Conservation (phyloP, 2,113 vertebrate genomes). For the Macquaria ambigua region DNA sequence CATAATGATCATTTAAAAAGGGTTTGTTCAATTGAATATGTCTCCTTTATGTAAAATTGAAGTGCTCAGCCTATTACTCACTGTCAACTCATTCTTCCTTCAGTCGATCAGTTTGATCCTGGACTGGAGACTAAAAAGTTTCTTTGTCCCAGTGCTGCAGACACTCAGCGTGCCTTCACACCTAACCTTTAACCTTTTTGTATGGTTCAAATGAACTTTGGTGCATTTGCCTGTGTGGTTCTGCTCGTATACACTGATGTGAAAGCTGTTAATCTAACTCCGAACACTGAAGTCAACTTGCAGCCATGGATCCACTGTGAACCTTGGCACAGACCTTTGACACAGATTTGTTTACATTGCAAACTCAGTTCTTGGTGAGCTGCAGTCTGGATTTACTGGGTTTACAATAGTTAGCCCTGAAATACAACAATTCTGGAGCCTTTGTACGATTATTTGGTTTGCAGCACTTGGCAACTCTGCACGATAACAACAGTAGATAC, state of each 20-base stretch:
- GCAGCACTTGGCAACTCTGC: neutral
- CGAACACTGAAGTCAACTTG: neutral
- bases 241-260: neutral
- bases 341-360: neutral
- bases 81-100: neutral
- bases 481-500: neutral
- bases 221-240: no score
- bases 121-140: neutral
- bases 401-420: neutral
- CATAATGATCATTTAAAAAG: slow-evolving; percentile 21
- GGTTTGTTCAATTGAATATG: slow-evolving; percentile 21
- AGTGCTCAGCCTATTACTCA: neutral
- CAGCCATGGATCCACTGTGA: neutral
- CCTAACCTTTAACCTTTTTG: neutral
- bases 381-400: neutral
- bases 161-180: neutral
- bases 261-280: neutral
- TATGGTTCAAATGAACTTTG: no score
- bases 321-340: neutral
- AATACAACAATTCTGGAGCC: neutral
- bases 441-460: neutral
- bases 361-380: neutral
- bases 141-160: neutral
- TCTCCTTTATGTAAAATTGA: neutral
- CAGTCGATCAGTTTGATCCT: neutral